Evolutionary conservation across 2,113 vertebrate genomes (phyloP), one percentile per base, ranked within the genome.

Genomic region (Nibea albiflora): DNA sequence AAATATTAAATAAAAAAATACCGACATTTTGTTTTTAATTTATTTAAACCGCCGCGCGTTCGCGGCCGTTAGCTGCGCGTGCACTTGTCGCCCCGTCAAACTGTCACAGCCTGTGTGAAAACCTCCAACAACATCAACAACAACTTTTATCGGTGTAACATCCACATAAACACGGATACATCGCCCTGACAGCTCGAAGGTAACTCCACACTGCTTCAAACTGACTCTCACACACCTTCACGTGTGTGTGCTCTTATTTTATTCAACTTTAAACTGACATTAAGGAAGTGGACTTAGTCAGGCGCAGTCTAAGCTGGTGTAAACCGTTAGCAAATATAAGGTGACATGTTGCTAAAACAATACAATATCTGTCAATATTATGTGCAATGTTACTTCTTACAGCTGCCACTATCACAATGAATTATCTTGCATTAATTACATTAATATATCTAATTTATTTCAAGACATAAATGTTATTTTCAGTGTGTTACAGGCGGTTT

Each of bases 271-370:
- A 16, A 52, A 20, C 10, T 19, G 16, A 28, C 2, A 69, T 79
- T 84, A 74, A 87, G 84, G 86, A 91, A 90, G 82, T 86, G 31
- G 6, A 10, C 50, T 4, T 15, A 57, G 57, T 17, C 28, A 24
- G 28, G 65, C n/a, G 58, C 15, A 47, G 44, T 50, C 15, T 4
- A 17, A 31, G 26, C 22, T 56, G 19, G 17, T 4, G 42, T 11
- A 11, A 46, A 70, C 50, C 20, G 22, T 77, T 15, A 50, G 54
- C 35, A 4, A 2, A 15, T 46, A 46, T 46, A 58, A 8, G 31
- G 15, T 1, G 24, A 50, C 24, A 20, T 35, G 20, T 61, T 56
- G 50, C 14, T 19, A 0, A 65, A 76, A 60, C 6, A 65, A 17
- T 11, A 26, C 44, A 26, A 0, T 39, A 39, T 9, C 2, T 8